phyloP scores from a whole-genome alignment of 2,113 vertebrate species.

The Notothenia coriiceps region DNA sequence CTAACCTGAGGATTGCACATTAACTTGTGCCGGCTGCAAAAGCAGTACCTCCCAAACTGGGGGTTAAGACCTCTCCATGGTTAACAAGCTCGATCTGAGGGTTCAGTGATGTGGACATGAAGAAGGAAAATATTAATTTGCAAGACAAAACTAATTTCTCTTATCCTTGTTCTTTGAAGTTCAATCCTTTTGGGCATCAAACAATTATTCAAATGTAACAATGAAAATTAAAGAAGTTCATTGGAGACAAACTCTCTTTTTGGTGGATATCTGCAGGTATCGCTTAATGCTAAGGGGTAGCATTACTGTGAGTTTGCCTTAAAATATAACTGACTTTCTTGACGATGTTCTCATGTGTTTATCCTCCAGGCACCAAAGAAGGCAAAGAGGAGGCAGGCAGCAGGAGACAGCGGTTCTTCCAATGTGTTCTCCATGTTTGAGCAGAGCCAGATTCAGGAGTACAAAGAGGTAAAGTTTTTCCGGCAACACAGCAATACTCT shows the following conservation, averaged over 20 bases:
- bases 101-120: not conserved
- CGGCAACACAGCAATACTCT: rapidly evolving
- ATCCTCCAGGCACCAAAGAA: constrained; percentile 90
- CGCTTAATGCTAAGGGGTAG: rapidly evolving
- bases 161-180: not conserved
- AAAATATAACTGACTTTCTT: not conserved
- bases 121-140: not conserved
- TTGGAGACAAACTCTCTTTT: not conserved
- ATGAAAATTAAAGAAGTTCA: not conserved
- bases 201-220: not conserved
- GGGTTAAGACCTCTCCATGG: not conserved
- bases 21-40: not conserved
- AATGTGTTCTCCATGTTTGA: constrained; percentile 97
- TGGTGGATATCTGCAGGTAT: not conserved
- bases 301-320: not conserved
- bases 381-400: constrained; percentile 90
- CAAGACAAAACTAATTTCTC: not conserved
- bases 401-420: constrained; percentile 88
- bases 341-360: constrained; percentile 15
- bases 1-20: not conserved
- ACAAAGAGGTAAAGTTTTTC: constrained; percentile 89
- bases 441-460: constrained; percentile 97
- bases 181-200: not conserved
- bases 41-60: not conserved
- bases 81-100: not conserved